Evolutionary conservation across 2,113 vertebrate species (phyloP).

Genomic region (Nicator chloris): DNA sequence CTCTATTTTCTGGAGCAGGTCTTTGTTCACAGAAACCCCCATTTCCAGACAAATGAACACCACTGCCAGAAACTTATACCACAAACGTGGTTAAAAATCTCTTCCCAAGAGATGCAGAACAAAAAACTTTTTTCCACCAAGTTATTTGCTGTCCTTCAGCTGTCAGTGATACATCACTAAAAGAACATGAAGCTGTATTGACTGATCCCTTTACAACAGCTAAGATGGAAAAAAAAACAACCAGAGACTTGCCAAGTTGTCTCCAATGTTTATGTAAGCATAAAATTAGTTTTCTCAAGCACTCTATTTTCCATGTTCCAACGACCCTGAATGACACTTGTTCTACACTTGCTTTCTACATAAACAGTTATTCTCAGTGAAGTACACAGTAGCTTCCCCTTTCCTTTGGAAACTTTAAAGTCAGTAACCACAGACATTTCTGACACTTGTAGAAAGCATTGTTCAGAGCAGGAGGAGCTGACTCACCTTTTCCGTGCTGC

Average conservation of each 20-base stretch:
- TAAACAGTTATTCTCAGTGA: slow-evolving; percentile 35
- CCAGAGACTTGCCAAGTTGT: neutral
- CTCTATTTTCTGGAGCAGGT: neutral
- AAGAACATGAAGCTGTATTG: neutral
- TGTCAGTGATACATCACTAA: neutral
- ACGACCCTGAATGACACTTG: neutral
- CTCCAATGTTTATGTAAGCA: neutral
- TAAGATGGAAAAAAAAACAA: neutral
- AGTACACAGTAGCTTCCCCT: slow-evolving; percentile 40
- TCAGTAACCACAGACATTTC: neutral
- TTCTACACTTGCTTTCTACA: neutral
- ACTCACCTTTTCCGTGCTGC: slow-evolving; percentile 87
- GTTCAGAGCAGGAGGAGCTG: neutral
- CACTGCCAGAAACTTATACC: neutral
- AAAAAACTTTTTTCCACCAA: neutral
- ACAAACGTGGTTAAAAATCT: neutral
- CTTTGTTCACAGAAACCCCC: neutral
- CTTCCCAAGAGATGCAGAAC: neutral
- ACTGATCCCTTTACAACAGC: neutral
- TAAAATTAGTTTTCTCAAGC: slow-evolving; percentile 29
- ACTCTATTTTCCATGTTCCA: neutral
- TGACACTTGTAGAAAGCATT: neutral
- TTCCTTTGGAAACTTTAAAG: slow-evolving; percentile 37
- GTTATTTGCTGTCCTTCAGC: neutral
- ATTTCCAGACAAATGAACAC: neutral